phyloP scores from a whole-genome alignment of 1,140 invertebrate species.

The Parapsyche elsis region DNA sequence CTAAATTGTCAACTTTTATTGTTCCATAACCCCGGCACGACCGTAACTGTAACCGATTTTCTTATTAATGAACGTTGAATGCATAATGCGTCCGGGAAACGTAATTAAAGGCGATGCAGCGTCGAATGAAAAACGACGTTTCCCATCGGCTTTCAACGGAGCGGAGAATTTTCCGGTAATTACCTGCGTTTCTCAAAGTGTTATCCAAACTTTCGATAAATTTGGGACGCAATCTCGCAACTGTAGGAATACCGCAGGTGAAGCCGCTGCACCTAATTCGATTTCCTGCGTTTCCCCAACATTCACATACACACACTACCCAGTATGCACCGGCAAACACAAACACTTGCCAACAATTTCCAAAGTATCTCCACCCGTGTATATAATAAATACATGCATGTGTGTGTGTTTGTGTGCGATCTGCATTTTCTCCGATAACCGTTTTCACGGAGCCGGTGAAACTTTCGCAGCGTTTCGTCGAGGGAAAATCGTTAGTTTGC shows the following conservation, averaged over 20 bases:
- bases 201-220: conserved; percentile 46
- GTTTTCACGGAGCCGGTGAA: conserved; percentile 27
- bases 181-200: conserved; percentile 9
- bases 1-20: conserved; percentile 38
- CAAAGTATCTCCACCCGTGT: neutral
- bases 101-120: too few species aligned
- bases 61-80: too few species aligned
- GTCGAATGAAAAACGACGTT: neutral
- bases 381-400: neutral
- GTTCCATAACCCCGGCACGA: neutral
- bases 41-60: neutral
- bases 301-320: neutral
- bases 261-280: conserved; percentile 54
- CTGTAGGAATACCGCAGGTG: conserved; percentile 45
- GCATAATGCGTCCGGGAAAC: too few species aligned
- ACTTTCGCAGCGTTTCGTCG: conserved; percentile 28
- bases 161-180: conserved; percentile 11
- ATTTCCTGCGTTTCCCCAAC: conserved; percentile 43
- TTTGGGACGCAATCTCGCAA: conserved; percentile 39
- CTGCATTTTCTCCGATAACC: conserved; percentile 43
- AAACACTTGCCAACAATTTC: conserved; percentile 36
- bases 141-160: neutral
- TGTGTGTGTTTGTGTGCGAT: conserved; percentile 31
- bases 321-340: conserved; percentile 12
- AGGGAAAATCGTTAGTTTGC: conserved; percentile 29